A percentile compares a stretch with the other conserved stretches of the same genome.
Evolutionary conservation across 2,797 vertebrate genomes (phyloP).

Genomic region (Serranus cabrilla): DNA sequence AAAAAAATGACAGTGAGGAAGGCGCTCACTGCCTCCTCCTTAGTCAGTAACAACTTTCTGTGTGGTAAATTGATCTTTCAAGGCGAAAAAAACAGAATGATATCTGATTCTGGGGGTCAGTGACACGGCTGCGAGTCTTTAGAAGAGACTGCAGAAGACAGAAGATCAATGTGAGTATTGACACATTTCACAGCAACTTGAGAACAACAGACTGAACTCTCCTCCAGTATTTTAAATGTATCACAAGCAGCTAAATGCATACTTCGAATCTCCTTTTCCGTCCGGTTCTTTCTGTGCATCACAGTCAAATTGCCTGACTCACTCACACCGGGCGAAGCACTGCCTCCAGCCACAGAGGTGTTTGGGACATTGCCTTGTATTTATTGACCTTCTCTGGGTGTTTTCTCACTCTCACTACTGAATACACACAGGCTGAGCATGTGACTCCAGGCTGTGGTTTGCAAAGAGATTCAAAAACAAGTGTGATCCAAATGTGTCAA

Average conservation of each 20-base stretch:
- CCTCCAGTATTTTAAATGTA: not conserved
- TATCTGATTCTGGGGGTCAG: slow-evolving; percentile 5
- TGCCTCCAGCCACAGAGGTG: slow-evolving; percentile 48
- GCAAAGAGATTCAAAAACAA: slow-evolving; percentile 25
- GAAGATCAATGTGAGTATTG: slow-evolving; percentile 49
- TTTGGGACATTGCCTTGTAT: slow-evolving; percentile 45
- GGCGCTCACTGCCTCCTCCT: slow-evolving; percentile 50
- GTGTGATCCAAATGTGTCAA: slow-evolving; percentile 44
- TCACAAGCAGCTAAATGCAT: not conserved
- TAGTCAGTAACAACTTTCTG: slow-evolving; percentile 35
- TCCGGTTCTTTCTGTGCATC: not conserved
- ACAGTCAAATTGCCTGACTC: slow-evolving; percentile 27
- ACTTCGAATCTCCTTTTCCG: not conserved
- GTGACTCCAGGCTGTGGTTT: slow-evolving; percentile 47
- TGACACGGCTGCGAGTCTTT: slow-evolving; percentile 20
- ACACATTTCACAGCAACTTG: slow-evolving; percentile 25
- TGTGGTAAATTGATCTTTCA: slow-evolving; percentile 49
- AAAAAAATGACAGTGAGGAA: slow-evolving; percentile 64
- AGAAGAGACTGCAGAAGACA: slow-evolving; percentile 32
- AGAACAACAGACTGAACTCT: slow-evolving; percentile 23
- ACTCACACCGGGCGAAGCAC: not conserved
- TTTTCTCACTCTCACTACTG: slow-evolving; percentile 54
- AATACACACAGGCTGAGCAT: slow-evolving; percentile 52
- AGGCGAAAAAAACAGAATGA: not conserved
- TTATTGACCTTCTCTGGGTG: slow-evolving; percentile 61